These are phyloP conservation scores for Drosophila pseudoobscura DNA, from an alignment of 1,140 invertebrate species.

Conservation along the genomic window DNA sequence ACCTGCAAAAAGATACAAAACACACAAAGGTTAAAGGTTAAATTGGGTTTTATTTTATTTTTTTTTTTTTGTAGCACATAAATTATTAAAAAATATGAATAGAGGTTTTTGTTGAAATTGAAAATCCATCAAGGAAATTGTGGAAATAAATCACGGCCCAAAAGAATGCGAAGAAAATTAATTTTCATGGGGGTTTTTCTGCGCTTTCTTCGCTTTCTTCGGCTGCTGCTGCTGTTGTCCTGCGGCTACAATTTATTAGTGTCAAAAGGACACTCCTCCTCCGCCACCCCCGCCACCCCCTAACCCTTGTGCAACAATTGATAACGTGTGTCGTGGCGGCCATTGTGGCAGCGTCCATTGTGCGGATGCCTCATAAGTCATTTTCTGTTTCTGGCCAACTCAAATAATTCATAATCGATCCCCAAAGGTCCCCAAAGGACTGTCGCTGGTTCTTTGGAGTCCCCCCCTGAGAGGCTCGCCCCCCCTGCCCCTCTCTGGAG, in stretches of 20 bases:
- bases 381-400: conserved; percentile 60
- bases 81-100: conserved; percentile 16
- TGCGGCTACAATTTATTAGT: conserved; percentile 65
- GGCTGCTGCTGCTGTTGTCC: conserved; percentile 1
- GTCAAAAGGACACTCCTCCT: conserved; percentile 34
- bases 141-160: conserved; percentile 57
- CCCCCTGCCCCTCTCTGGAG: conserved; percentile 24
- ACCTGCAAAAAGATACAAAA: conserved; percentile 60
- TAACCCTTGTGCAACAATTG: conserved; percentile 51
- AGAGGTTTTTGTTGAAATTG: conserved; percentile 36
- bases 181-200: conserved; percentile 42
- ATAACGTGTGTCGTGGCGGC: conserved; percentile 42
- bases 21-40: conserved; percentile 12
- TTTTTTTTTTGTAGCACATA: conserved; percentile 14
- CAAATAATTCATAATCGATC: conserved; percentile 83
- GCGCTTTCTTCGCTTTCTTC: conserved; percentile 15
- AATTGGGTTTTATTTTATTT: conserved; percentile 21
- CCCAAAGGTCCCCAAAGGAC: conserved; percentile 21
- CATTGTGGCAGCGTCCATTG: conserved; percentile 39
- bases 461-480: background rate
- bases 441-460: background rate
- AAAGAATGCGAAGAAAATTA: conserved; percentile 52
- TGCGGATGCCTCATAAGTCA: conserved; percentile 78
- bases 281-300: background rate
- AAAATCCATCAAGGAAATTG: conserved; percentile 46